These are phyloP conservation scores for Strongylocentrotus purpuratus DNA, from an alignment of 35 echinoderm and acorn worm species.

Conservation along the genomic window DNA sequence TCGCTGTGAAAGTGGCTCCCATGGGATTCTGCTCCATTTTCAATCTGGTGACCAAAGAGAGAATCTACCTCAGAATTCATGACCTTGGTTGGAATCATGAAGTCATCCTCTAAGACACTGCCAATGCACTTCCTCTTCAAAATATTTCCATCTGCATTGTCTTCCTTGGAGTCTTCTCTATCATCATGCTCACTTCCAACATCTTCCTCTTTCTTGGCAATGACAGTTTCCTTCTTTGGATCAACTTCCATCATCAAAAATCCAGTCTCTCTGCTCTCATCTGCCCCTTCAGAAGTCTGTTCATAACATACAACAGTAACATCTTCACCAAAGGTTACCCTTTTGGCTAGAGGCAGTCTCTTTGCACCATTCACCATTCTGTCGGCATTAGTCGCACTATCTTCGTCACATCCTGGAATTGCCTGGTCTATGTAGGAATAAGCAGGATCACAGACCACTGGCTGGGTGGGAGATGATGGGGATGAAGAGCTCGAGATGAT, in stretches of 20 bases:
- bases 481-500: not conserved
- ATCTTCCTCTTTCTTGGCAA: not conserved
- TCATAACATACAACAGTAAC: not conserved
- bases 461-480: not conserved
- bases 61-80: not conserved
- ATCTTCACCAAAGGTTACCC: not conserved
- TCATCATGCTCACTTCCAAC: not conserved
- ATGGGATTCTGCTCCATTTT: not conserved
- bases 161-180: not conserved
- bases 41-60: not conserved
- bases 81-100: not conserved
- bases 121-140: not conserved
- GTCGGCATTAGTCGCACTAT: not conserved
- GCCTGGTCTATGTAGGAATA: not conserved
- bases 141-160: not conserved
- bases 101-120: not conserved
- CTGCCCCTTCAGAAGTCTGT: not conserved
- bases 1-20: not conserved
- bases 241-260: not conserved
- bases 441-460: not conserved
- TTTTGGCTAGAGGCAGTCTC: not conserved
- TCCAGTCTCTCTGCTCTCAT: not conserved
- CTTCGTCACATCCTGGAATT: not conserved
- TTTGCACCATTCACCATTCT: not conserved
- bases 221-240: not conserved